Percentiles rank a stretch among this genome's conserved stretches.
Conservation (phyloP, 2,888 invertebrate genomes). For the Sepiola atlantica region DNA sequence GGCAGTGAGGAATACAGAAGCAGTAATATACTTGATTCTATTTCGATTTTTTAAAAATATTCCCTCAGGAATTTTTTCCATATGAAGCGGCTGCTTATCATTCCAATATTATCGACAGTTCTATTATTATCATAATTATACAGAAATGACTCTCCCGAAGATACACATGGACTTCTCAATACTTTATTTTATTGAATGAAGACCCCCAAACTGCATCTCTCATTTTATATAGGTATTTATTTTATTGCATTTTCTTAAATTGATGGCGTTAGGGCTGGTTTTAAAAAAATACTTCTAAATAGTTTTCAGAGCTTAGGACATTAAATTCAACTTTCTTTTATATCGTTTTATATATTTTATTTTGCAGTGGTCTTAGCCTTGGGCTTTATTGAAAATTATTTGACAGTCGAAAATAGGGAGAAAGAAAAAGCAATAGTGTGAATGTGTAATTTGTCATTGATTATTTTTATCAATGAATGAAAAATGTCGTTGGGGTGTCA, state of each 20-base stretch:
- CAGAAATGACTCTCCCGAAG: background rate
- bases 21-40: background rate
- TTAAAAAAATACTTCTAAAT: conserved; percentile 32
- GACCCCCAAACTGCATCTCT: background rate
- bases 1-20: background rate
- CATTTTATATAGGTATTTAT: background rate
- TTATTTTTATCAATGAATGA: background rate
- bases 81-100: background rate
- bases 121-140: background rate
- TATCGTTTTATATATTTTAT: background rate
- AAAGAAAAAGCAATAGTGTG: background rate
- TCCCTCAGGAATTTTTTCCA: background rate
- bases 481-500: background rate
- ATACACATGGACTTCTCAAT: background rate
- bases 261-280: background rate
- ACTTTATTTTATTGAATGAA: background rate
- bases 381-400: background rate
- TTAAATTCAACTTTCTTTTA: background rate
- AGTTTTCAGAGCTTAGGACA: background rate
- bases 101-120: background rate
- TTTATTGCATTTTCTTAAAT: background rate
- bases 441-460: background rate
- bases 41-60: background rate
- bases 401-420: background rate
- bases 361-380: background rate